Percentiles rank a stretch among this genome's conserved stretches.
Conservation (phyloP, 2,797 vertebrate genomes). For the Gadopsis marmoratus region DNA sequence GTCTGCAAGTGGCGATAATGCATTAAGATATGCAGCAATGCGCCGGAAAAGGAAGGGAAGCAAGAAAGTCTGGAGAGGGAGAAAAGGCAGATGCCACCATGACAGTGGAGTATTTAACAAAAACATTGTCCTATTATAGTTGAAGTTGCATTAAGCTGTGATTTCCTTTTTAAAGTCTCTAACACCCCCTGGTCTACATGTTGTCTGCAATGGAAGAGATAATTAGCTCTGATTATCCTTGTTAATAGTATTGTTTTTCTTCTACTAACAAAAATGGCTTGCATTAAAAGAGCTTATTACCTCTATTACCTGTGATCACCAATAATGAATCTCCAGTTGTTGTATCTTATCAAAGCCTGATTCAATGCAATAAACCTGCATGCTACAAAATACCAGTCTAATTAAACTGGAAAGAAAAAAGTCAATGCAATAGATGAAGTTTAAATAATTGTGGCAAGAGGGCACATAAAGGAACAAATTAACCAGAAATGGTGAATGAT, state of each 20-base stretch:
- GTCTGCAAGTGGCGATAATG: not conserved
- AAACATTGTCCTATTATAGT: not conserved
- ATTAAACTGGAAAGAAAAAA: constrained; percentile 47
- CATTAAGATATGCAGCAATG: not conserved
- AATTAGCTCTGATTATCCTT: constrained; percentile 52
- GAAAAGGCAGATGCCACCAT: not conserved
- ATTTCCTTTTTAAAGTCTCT: constrained; percentile 16
- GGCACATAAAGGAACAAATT: constrained; percentile 30
- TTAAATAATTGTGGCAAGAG: constrained; percentile 34
- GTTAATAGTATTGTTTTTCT: constrained; percentile 39
- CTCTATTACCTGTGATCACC: constrained; percentile 50
- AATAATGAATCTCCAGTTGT: constrained; percentile 43
- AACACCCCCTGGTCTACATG: constrained; percentile 2
- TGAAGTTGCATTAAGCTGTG: constrained; percentile 19
- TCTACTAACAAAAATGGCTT: constrained; percentile 35
- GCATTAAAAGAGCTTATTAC: constrained; percentile 53
- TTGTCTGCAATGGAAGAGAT: constrained; percentile 36
- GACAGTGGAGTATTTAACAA: not conserved
- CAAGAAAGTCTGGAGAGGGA: not conserved
- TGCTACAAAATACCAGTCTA: constrained; percentile 43
- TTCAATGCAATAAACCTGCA: constrained; percentile 28
- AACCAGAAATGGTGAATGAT: constrained; percentile 33
- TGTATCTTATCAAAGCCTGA: constrained; percentile 46
- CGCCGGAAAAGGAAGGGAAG: not conserved
- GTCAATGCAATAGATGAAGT: constrained; percentile 46